These are phyloP conservation scores for Henricia sp. DNA, from an alignment of 53 echinoderm and acorn worm species.

Conservation along the genomic window DNA sequence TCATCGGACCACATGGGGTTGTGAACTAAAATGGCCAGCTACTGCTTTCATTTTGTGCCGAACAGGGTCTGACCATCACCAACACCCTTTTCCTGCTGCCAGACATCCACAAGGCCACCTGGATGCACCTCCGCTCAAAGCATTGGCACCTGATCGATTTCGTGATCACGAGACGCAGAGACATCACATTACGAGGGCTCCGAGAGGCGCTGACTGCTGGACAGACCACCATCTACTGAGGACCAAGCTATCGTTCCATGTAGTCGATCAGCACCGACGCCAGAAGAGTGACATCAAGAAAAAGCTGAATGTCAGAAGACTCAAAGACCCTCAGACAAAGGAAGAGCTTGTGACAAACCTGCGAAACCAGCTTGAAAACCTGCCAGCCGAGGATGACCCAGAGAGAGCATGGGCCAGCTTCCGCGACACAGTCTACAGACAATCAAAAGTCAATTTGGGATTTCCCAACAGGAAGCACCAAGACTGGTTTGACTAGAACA, in stretches of 20 bases:
- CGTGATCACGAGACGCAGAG: slow-evolving; percentile 28
- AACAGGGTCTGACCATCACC: slow-evolving; percentile 16
- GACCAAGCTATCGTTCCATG: not conserved
- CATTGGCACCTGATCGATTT: slow-evolving; percentile 39
- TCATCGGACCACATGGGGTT: no score
- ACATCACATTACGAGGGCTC: slow-evolving; percentile 28
- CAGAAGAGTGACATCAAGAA: not conserved
- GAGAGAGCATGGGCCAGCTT: slow-evolving; percentile 26
- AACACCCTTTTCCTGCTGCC: slow-evolving; percentile 7
- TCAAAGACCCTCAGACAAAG: not conserved
- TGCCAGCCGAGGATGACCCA: slow-evolving; percentile 35
- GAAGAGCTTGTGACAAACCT: slow-evolving; percentile 16
- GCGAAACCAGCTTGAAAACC: slow-evolving; percentile 38
- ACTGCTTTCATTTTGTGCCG: slow-evolving; percentile 25
- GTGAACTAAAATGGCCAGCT: slow-evolving; percentile 59
- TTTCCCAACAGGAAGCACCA: slow-evolving; percentile 14
- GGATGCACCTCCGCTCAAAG: slow-evolving; percentile 17
- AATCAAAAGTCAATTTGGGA: not conserved
- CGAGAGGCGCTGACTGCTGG: slow-evolving; percentile 47
- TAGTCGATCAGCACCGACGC: not conserved
- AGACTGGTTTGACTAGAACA: slow-evolving; percentile 45
- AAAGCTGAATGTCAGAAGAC: slow-evolving; percentile 16
- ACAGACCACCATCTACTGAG: slow-evolving; percentile 8
- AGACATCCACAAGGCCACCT: slow-evolving; percentile 10
- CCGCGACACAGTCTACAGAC: not conserved